A percentile compares a stretch with the other conserved stretches of the same genome.
Evolutionary conservation across 1,140 invertebrate species (phyloP).

Genomic region (Zaprionus nigranus): DNA sequence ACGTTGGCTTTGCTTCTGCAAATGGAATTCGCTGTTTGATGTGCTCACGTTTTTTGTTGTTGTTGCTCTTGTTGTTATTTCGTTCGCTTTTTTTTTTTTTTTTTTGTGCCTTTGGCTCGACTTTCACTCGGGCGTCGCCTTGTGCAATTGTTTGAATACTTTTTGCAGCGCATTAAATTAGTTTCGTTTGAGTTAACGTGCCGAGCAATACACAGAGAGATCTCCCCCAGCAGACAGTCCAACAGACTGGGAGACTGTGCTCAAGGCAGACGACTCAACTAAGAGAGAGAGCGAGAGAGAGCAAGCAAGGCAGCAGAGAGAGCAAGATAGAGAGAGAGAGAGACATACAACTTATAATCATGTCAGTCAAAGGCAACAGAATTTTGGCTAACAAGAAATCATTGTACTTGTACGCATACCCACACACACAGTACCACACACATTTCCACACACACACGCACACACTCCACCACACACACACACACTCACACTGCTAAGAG

Average conservation of each 20-base stretch:
- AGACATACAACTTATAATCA: conserved; percentile 80
- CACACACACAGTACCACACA: conserved; percentile 4
- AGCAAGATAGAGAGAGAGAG: conserved; percentile 8
- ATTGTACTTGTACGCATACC: conserved; percentile 16
- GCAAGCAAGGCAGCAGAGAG: background rate
- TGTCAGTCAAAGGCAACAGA: conserved; percentile 77
- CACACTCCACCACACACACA: background rate
- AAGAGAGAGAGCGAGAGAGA: conserved; percentile 10
- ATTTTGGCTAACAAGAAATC: conserved; percentile 62
- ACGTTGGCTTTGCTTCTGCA: conserved; percentile 49
- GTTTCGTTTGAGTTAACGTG: conserved; percentile 84
- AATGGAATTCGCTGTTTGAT: conserved; percentile 81
- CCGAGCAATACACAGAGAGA: conserved; percentile 48
- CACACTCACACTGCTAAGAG: background rate
- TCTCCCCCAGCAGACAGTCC: conserved; percentile 21
- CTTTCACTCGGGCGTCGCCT: conserved; percentile 81
- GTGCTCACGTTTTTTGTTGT: conserved; percentile 60
- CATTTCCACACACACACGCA: background rate
- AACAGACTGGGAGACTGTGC: conserved; percentile 5
- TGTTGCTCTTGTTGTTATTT: background rate
- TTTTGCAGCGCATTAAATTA: conserved; percentile 83
- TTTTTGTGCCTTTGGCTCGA: conserved; percentile 37
- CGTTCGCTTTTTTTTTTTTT: conserved; percentile 15
- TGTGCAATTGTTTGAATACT: conserved; percentile 83
- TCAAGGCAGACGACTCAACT: conserved; percentile 18